Evolutionary conservation across 2,113 vertebrate genomes (phyloP).

Genomic region (Nycticryphes semicollaris): DNA sequence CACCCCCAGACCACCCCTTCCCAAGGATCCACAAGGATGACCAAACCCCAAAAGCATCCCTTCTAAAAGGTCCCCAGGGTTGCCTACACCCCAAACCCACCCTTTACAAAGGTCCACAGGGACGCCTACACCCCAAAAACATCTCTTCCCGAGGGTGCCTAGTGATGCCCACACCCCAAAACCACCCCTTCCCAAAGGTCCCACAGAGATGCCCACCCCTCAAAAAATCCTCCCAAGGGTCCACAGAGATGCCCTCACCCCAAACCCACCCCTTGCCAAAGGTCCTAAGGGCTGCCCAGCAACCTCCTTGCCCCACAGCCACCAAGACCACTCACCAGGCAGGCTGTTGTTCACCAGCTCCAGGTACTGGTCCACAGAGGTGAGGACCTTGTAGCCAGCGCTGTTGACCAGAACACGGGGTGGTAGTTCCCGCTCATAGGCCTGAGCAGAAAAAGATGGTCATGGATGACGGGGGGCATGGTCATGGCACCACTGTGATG

Average conservation of each 20-base stretch:
- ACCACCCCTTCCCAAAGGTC: neutral
- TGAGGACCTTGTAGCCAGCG: slow-evolving; percentile 90
- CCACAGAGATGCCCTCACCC: neutral
- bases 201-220: neutral
- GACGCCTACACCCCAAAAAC: neutral
- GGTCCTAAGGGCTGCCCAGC: neutral
- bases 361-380: slow-evolving; percentile 88
- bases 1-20: neutral
- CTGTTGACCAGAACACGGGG: slow-evolving; percentile 86
- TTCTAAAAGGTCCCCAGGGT: neutral
- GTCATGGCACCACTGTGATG: rapidly evolving
- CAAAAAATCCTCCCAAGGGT: neutral
- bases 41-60: rapidly evolving
- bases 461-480: rapidly evolving
- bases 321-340: slow-evolving; percentile 78
- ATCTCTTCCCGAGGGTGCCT: neutral
- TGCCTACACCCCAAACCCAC: neutral
- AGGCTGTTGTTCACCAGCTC: slow-evolving; percentile 86
- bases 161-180: neutral
- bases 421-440: slow-evolving; percentile 82
- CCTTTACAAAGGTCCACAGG: neutral
- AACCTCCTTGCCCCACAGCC: rapidly evolving
- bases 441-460: slow-evolving; percentile 67
- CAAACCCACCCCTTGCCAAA: neutral
- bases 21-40: rapidly evolving